Evolutionary conservation across 2,113 vertebrate species (phyloP).

Genomic region (Cisticola juncidis): DNA sequence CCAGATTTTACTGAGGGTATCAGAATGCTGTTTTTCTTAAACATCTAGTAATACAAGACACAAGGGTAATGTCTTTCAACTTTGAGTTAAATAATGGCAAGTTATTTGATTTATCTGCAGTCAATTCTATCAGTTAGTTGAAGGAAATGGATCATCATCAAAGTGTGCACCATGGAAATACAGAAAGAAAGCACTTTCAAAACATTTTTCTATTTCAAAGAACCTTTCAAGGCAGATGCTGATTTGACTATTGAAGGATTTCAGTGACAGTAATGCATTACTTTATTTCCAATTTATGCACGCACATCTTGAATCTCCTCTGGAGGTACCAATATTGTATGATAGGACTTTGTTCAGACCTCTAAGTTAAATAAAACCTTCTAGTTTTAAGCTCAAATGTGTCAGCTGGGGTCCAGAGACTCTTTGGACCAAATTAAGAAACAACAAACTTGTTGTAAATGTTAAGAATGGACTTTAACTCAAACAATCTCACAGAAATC

Average conservation of each 20-base stretch:
- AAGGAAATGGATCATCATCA: background rate
- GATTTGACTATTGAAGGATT: background rate
- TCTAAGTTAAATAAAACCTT: background rate
- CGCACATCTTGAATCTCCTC: background rate
- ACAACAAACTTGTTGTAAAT: background rate
- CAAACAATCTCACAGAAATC: background rate
- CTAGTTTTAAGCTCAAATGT: background rate
- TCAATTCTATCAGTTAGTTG: background rate
- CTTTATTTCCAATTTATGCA: background rate
- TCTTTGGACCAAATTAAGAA: background rate
- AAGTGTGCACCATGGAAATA: background rate
- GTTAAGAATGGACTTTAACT: background rate
- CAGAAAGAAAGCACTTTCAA: background rate
- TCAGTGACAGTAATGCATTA: background rate
- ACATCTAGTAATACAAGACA: background rate
- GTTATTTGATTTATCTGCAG: background rate
- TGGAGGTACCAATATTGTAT: background rate
- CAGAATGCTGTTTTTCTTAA: background rate
- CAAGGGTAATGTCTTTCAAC: background rate
- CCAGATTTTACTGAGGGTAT: background rate
- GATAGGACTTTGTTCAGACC: background rate
- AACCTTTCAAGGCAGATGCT: background rate
- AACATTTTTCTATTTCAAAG: background rate
- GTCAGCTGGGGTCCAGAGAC: background rate
- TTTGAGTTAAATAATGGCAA: background rate